Percentiles rank a stretch among this genome's conserved stretches.
Conservation (phyloP, 2,113 vertebrate species). For the Indri indri region DNA sequence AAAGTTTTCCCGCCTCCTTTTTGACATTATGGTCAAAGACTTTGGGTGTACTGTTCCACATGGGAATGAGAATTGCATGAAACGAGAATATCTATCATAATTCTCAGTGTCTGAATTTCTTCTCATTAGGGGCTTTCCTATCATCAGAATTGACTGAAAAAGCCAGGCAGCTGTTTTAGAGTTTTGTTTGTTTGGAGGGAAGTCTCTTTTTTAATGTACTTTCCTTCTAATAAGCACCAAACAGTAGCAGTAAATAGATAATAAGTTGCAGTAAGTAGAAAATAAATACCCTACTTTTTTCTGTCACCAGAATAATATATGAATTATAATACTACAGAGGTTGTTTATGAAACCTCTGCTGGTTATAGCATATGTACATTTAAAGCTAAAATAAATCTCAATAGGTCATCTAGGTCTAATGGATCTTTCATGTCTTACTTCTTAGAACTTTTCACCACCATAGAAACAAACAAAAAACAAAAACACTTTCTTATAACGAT, state of each 20-base stretch:
- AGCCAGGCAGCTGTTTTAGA: not conserved
- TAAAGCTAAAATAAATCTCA: slow-evolving; percentile 19
- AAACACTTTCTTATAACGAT: not conserved
- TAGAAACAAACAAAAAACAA: slow-evolving; percentile 33
- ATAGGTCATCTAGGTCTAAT: not conserved
- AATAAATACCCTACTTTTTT: not conserved
- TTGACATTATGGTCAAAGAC: not conserved
- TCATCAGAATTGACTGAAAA: not conserved
- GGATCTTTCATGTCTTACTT: not conserved
- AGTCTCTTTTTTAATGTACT: not conserved
- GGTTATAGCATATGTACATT: not conserved
- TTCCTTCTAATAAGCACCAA: slow-evolving; percentile 22
- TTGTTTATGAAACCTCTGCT: not conserved
- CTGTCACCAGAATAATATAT: not conserved
- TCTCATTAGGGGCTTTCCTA: not conserved
- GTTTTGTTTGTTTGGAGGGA: not conserved
- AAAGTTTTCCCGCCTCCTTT: not conserved
- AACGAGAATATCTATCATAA: not conserved
- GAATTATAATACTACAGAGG: not conserved
- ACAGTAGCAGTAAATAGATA: not conserved
- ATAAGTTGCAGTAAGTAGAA: not conserved
- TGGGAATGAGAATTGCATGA: not conserved
- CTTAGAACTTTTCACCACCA: slow-evolving; percentile 9
- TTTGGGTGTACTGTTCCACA: not conserved
- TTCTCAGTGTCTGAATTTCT: not conserved